These are phyloP conservation scores for Spodoptera picta DNA, from an alignment of 2,888 invertebrate genomes.

Conservation along the genomic window DNA sequence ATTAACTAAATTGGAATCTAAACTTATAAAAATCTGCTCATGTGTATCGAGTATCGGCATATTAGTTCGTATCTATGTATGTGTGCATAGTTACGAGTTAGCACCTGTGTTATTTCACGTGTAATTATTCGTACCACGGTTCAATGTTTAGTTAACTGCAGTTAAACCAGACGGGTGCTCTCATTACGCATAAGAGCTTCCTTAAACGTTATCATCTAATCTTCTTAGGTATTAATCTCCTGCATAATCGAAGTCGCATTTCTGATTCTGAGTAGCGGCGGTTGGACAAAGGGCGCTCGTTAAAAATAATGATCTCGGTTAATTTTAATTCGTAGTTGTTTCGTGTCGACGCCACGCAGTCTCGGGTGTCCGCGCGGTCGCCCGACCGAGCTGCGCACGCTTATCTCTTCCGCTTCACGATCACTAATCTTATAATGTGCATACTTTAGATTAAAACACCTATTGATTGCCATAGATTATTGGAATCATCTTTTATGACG, in stretches of 20 bases:
- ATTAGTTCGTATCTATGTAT: no score
- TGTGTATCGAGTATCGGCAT: no score
- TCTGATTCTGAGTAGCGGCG: slow-evolving; percentile 65
- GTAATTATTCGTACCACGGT: not conserved
- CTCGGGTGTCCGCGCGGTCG: slow-evolving; percentile 63
- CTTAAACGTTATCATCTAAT: slow-evolving; percentile 47
- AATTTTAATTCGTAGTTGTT: slow-evolving; percentile 63
- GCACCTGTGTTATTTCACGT: not conserved
- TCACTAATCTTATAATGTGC: slow-evolving; percentile 57
- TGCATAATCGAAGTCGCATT: slow-evolving; percentile 50
- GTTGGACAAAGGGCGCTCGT: slow-evolving; percentile 64
- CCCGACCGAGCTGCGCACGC: slow-evolving; percentile 26
- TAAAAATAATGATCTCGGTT: slow-evolving; percentile 69
- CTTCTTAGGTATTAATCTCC: slow-evolving; percentile 41
- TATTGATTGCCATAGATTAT: slow-evolving; percentile 41
- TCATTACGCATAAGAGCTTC: slow-evolving; percentile 44
- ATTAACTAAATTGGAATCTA: slow-evolving; percentile 26
- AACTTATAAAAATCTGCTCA: slow-evolving; percentile 10
- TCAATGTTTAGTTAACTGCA: slow-evolving; percentile 8
- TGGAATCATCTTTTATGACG: slow-evolving; percentile 32
- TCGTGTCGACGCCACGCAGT: slow-evolving; percentile 76
- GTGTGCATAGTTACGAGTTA: not conserved
- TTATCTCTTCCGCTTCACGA: slow-evolving; percentile 61
- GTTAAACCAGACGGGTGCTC: slow-evolving; percentile 4
- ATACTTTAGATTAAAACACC: slow-evolving; percentile 47